phyloP scores from a whole-genome alignment of 2,888 invertebrate genomes.

The Rhogogaster chlorosoma region DNA sequence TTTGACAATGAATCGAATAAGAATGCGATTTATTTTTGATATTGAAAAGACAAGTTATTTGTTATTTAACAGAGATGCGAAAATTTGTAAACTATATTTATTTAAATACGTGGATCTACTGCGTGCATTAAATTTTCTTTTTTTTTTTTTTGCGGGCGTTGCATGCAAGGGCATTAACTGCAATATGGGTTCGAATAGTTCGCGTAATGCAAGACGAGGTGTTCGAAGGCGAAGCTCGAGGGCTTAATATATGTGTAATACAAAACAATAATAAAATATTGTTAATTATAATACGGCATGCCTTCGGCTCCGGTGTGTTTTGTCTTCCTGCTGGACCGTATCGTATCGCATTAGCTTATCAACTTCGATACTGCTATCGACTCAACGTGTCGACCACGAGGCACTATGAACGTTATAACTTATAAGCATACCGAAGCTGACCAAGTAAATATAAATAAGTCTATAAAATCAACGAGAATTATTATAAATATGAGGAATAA shows the following conservation, averaged over 20 bases:
- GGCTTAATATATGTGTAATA: neutral
- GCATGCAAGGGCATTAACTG: neutral
- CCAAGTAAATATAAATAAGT: neutral
- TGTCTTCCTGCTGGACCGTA: constrained; percentile 73
- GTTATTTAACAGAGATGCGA: neutral
- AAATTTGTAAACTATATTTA: neutral
- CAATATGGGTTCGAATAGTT: neutral
- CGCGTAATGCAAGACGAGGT: constrained; percentile 19
- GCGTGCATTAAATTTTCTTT: neutral
- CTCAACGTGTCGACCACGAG: constrained; percentile 53
- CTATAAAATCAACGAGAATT: neutral
- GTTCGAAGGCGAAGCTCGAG: neutral
- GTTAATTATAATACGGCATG: constrained; percentile 45
- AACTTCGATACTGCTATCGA: constrained; percentile 72
- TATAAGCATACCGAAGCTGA: neutral
- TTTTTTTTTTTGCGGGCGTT: neutral
- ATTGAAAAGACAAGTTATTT: neutral
- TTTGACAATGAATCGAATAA: neutral
- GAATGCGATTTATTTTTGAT: neutral
- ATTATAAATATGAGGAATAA: neutral
- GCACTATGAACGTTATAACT: neutral
- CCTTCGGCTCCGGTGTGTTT: constrained; percentile 64
- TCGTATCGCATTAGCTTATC: constrained; percentile 73
- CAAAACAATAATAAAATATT: constrained; percentile 42
- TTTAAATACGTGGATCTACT: neutral